These are phyloP conservation scores for Heliconius eleuchia DNA, from an alignment of 1,140 invertebrate genomes.

Conservation along the genomic window DNA sequence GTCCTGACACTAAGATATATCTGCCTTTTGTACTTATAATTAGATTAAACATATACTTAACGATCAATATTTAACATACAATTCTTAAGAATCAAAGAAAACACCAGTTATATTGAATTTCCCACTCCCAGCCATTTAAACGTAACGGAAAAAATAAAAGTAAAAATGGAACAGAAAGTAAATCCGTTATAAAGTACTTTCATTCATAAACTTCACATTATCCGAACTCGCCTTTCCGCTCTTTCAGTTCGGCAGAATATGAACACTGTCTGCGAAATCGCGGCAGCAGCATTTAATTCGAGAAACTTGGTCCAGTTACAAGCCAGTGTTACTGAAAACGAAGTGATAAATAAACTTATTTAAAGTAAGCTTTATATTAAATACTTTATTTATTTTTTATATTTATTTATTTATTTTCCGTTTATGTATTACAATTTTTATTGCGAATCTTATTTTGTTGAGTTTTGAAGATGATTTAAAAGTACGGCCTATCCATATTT, in stretches of 20 bases:
- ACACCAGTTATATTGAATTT: no score
- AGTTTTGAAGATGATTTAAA: no score
- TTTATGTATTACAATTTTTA: background rate
- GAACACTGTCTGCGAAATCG: constrained; percentile 6
- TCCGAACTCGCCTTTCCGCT: constrained; percentile 11
- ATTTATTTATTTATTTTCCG: background rate
- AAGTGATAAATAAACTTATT: background rate
- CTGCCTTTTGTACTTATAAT: no score
- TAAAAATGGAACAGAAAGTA: background rate
- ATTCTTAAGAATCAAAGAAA: no score
- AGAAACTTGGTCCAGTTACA: background rate
- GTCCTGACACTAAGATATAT: no score
- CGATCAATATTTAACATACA: no score
- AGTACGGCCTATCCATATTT: background rate
- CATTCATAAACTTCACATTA: constrained; percentile 9
- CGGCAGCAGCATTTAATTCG: background rate
- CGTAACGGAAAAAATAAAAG: background rate
- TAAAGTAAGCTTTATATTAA: background rate
- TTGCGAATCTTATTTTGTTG: background rate
- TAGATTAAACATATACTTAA: no score
- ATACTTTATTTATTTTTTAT: background rate
- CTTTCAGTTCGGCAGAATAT: constrained; percentile 5
- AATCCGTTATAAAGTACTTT: background rate
- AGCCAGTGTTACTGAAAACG: background rate
- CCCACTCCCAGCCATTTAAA: background rate